Evolutionary conservation across 2,797 vertebrate species (phyloP), one percentile per base, ranked within the genome.

Genomic region (Champsocephalus esox): DNA sequence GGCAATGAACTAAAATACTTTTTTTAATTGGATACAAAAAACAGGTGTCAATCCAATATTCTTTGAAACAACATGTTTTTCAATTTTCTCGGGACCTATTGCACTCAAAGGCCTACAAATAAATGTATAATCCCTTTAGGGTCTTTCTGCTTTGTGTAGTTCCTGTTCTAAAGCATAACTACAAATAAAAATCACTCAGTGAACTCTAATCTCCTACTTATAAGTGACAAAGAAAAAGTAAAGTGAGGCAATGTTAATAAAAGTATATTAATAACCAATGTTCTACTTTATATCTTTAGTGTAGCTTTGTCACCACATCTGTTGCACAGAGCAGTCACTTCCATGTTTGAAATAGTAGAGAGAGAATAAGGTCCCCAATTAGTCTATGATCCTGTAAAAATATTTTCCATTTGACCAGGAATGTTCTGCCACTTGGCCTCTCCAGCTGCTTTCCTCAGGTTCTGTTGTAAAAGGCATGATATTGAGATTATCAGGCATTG

Each of bases 351-450:
- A 54, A 21, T 54, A 75, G 60, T 10, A 62, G 45, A 14, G 8
- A 41, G 49, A 66, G 66, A 62, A 70, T 81, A 83, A 68, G 63
- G 77, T 87, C 75, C 88, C 87, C 79, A 88, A 90, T 92, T 92
- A 90, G 85, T 77, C 77, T 72, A 32, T 80, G 70, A 83, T 86
- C 81, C 79, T 73, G 81, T 87, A 73, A 79, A 81, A 85, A 84
- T 85, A 50, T 66, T 88, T 87, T 87, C 88, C 75, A 75, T 92
- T 88, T 88, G 58, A 83, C 88, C 85, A 54, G 76, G 16, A 75
- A 76, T 79, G 68, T 45, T 76, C 49, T 69, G 82, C 77, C 79
- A 77, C 82, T 91, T 85, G 88, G 71, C 87, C 84, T 77, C 75
- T 90, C 77, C 90, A 85, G 88, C 81, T 90, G 82, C 71, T 87